Percentiles rank a stretch among this genome's conserved stretches.
Evolutionary conservation across 2,797 vertebrate genomes (phyloP).

Genomic region (Hippoglossus hippoglossus): DNA sequence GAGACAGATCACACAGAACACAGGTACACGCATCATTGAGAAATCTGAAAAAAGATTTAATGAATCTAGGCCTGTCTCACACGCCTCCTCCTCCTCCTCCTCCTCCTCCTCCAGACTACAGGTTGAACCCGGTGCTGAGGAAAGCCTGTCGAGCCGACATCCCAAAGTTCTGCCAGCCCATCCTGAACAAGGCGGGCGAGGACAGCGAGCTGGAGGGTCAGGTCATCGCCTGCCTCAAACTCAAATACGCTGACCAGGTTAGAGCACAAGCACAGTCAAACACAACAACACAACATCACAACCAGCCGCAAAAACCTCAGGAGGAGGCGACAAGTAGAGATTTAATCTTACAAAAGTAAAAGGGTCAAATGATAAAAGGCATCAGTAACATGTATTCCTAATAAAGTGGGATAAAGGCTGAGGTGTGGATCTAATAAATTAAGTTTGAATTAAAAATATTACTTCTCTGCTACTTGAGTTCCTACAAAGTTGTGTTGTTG

Average conservation of each 20-base stretch:
- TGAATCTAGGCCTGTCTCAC: background rate
- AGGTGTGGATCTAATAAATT: too few species aligned
- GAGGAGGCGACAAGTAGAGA: too few species aligned
- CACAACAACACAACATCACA: too few species aligned
- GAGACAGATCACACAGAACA: conserved; percentile 97
- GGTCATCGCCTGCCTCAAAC: conserved; percentile 95
- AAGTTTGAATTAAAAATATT: too few species aligned
- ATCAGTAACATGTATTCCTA: too few species aligned
- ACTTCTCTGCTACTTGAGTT: too few species aligned
- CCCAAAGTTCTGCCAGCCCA: conserved; percentile 94
- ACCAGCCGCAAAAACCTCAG: too few species aligned
- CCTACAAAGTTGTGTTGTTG: too few species aligned
- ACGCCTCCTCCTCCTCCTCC: background rate
- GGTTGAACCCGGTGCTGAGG: conserved; percentile 92
- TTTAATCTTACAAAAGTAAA: too few species aligned
- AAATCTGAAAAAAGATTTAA: background rate
- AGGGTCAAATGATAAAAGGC: too few species aligned
- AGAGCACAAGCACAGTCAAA: background rate
- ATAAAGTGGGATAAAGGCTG: too few species aligned
- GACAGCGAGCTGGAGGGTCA: conserved; percentile 94
- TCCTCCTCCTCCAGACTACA: conserved; percentile 86
- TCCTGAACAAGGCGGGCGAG: conserved; percentile 91
- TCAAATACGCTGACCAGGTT: conserved; percentile 96
- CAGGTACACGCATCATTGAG: conserved; percentile 79
- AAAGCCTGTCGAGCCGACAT: conserved; percentile 98